A percentile compares a stretch with the other conserved stretches of the same genome.
phyloP scores from a whole-genome alignment of 2,113 vertebrate species.

The Crotalus tigris region DNA sequence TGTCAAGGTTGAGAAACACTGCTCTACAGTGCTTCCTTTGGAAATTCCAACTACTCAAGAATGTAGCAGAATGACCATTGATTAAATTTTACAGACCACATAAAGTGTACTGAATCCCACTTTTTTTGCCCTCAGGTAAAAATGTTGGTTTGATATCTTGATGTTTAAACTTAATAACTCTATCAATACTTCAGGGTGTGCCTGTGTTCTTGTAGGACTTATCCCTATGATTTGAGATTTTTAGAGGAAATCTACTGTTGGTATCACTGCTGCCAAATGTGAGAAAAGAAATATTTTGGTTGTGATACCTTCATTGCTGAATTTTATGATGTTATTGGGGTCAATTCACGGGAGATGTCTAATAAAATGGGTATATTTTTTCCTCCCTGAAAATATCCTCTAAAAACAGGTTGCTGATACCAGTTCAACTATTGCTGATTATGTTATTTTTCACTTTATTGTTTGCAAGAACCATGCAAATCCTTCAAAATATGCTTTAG shows the following conservation, averaged over 20 bases:
- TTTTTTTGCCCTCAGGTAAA: background rate
- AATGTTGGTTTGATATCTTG: background rate
- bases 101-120: background rate
- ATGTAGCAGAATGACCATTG: background rate
- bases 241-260: background rate
- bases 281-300: background rate
- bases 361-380: background rate
- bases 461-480: background rate
- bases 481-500: background rate
- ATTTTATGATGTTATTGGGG: background rate
- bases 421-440: background rate
- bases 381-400: background rate
- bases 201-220: background rate
- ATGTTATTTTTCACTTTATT: background rate
- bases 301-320: background rate
- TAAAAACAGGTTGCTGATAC: background rate
- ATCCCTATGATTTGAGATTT: background rate
- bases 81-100: background rate
- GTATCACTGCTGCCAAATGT: background rate
- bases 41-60: background rate
- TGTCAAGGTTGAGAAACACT: no score
- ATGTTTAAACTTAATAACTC: background rate
- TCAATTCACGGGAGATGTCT: background rate
- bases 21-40: background rate
- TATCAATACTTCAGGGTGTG: background rate